Conservation (phyloP, 2,797 vertebrate genomes). For the Clarias laeviceps region DNA sequence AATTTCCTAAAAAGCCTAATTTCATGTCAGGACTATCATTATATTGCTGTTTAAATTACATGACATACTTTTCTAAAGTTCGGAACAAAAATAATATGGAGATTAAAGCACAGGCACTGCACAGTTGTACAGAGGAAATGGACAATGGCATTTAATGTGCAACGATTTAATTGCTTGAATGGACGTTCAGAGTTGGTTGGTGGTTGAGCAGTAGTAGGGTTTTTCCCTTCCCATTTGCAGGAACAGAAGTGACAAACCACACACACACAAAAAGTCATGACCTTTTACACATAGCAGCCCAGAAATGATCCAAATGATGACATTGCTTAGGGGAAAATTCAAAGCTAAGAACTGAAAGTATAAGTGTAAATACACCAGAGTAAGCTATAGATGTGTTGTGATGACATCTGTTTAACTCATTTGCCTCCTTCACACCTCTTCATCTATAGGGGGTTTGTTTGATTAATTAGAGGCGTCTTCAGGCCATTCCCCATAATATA, state of each 20-base stretch:
- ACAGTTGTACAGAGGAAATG: neutral
- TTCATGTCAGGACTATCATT: neutral
- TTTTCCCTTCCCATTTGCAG: too few species aligned
- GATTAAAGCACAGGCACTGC: neutral
- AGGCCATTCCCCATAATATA: neutral
- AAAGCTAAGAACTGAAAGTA: neutral
- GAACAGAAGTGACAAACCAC: neutral
- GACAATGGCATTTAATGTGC: neutral
- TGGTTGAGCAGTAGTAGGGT: too few species aligned
- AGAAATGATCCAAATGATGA: neutral
- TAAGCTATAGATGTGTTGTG: neutral
- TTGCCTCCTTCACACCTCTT: neutral
- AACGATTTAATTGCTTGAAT: neutral
- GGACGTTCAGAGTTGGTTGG: neutral
- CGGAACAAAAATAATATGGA: neutral
- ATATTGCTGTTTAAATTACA: neutral
- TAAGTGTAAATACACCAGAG: neutral
- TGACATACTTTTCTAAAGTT: neutral
- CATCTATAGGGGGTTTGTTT: too few species aligned
- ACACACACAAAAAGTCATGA: too few species aligned
- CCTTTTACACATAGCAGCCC: neutral
- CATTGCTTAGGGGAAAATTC: too few species aligned
- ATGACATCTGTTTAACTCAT: slow-evolving; percentile 1
- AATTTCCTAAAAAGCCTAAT: neutral
- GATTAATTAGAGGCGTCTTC: neutral